Conservation (phyloP, 1,140 invertebrate genomes). For the Trichonephila inaurata region DNA sequence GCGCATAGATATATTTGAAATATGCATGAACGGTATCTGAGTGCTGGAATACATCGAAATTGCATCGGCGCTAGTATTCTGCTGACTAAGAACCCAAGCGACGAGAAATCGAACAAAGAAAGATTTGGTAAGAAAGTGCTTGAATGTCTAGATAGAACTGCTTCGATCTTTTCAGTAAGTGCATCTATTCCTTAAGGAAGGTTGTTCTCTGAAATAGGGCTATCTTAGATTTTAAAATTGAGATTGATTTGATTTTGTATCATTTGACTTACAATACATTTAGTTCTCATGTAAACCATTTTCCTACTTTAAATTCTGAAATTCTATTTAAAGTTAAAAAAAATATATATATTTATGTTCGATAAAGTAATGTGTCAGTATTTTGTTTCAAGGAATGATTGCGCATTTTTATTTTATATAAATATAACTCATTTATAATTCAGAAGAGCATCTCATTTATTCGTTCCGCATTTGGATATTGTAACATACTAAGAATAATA, state of each 20-base stretch:
- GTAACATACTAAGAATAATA: too few species aligned
- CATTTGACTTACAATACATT: too few species aligned
- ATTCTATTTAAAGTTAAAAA: background rate
- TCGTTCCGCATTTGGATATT: too few species aligned
- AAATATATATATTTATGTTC: background rate
- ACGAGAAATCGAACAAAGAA: conserved; percentile 27
- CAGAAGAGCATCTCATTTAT: too few species aligned
- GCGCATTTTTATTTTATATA: background rate
- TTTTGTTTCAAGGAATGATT: background rate
- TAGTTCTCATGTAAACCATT: background rate
- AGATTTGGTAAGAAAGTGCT: conserved; percentile 19
- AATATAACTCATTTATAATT: too few species aligned
- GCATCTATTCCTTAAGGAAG: background rate
- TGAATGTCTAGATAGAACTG: background rate
- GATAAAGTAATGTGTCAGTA: background rate
- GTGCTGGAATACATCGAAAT: conserved; percentile 30
- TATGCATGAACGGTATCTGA: conserved; percentile 30
- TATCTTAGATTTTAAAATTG: background rate
- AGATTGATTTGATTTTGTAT: too few species aligned
- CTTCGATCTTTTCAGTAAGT: conserved; percentile 13
- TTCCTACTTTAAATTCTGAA: background rate
- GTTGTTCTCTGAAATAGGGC: background rate
- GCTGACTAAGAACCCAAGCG: conserved; percentile 21
- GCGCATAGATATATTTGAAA: conserved; percentile 23
- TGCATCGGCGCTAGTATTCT: conserved; percentile 12